A percentile compares a stretch with the other conserved stretches of the same genome.
phyloP scores from a whole-genome alignment of 2,797 vertebrate species.

The Malurus leucopterus region DNA sequence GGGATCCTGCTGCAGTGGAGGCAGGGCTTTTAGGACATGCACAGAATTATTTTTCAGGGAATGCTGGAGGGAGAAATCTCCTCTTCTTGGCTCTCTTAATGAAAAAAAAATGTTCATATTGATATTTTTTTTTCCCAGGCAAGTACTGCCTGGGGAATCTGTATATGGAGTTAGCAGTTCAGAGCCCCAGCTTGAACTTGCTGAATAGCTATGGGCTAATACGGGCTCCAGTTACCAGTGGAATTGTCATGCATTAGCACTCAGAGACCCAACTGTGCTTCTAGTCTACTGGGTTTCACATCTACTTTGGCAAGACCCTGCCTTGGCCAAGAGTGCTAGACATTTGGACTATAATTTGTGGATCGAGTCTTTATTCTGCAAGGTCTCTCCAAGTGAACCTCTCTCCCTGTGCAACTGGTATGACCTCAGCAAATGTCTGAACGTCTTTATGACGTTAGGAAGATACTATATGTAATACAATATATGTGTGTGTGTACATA shows the following conservation, averaged over 20 bases:
- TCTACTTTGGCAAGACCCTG: neutral
- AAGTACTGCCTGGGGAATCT: neutral
- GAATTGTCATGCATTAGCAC: neutral
- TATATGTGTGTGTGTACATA: rapidly evolving
- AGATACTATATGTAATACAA: neutral
- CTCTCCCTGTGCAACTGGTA: neutral
- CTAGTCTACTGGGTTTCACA: neutral
- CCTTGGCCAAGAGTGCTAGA: neutral
- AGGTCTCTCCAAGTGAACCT: neutral
- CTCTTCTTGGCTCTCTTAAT: neutral
- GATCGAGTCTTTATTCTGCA: neutral
- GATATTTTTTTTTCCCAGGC: neutral
- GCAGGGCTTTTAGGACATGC: neutral
- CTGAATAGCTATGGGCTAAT: neutral
- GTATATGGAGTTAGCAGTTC: neutral
- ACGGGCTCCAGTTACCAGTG: neutral
- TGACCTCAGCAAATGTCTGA: neutral
- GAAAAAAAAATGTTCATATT: neutral
- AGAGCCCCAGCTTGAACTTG: neutral
- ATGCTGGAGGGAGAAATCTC: neutral
- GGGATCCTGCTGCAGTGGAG: neutral
- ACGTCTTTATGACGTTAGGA: neutral
- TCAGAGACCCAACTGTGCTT: neutral
- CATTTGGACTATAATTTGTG: neutral
- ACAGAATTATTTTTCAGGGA: neutral